Percentiles rank a stretch among this genome's conserved stretches.
Evolutionary conservation across 1,140 invertebrate species (phyloP).

Genomic region (Manduca sexta): DNA sequence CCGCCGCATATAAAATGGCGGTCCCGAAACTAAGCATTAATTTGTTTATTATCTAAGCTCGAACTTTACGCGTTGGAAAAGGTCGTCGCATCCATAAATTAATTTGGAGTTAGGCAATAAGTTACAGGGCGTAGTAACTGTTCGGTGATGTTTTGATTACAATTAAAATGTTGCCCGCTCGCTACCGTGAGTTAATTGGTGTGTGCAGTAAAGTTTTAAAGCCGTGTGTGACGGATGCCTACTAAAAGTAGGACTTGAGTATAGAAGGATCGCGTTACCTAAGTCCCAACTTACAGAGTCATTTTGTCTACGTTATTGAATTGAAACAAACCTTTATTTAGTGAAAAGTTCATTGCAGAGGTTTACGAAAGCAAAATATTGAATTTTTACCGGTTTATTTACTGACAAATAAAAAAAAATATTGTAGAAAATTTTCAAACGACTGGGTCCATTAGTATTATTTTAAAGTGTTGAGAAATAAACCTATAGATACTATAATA

Average conservation of each 20-base stretch:
- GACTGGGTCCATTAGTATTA: too few relatives aligned
- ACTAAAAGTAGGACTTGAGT: too few relatives aligned
- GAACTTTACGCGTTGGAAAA: background rate
- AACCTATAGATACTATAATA: too few relatives aligned
- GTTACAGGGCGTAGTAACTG: constrained; percentile 22
- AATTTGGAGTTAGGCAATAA: constrained; percentile 22
- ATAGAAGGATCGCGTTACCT: too few relatives aligned
- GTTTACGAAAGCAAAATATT: too few relatives aligned
- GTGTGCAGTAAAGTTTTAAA: constrained; percentile 1
- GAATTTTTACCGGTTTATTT: too few relatives aligned
- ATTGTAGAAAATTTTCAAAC: too few relatives aligned
- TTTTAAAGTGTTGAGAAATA: too few relatives aligned
- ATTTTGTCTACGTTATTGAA: too few relatives aligned
- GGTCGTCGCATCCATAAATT: constrained; percentile 18
- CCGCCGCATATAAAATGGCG: background rate
- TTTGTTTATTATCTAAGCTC: constrained; percentile 1
- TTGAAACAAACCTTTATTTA: too few relatives aligned
- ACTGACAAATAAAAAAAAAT: too few relatives aligned
- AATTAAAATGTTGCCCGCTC: constrained; percentile 29
- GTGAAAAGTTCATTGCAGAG: background rate
- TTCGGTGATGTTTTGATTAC: constrained; percentile 33
- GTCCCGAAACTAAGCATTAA: background rate
- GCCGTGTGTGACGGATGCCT: background rate
- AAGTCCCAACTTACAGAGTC: too few relatives aligned
- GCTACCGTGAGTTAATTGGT: constrained; percentile 31